Percentiles rank a stretch among this genome's conserved stretches.
phyloP scores from a whole-genome alignment of 2,797 vertebrate species.

The Phalanger gymnotis region DNA sequence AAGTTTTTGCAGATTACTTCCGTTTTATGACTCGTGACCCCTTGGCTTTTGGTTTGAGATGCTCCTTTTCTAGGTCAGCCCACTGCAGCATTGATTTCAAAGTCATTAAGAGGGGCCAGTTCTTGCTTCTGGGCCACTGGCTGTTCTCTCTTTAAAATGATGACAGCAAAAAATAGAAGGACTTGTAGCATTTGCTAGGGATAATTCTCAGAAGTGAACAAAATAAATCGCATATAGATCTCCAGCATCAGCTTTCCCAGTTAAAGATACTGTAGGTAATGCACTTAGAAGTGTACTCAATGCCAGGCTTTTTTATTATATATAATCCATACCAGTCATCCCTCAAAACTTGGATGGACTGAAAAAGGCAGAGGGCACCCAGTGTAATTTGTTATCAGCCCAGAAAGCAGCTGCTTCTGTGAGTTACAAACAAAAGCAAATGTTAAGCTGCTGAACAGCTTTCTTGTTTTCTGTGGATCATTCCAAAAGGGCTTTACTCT shows the following conservation, averaged over 20 bases:
- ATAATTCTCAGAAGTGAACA: slow-evolving; percentile 31
- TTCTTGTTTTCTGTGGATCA: slow-evolving; percentile 46
- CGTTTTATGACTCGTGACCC: slow-evolving; percentile 34
- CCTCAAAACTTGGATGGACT: slow-evolving; percentile 54
- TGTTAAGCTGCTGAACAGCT: slow-evolving; percentile 31
- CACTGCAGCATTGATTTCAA: slow-evolving; percentile 43
- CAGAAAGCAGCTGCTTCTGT: slow-evolving; percentile 62
- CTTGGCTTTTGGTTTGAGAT: slow-evolving; percentile 37
- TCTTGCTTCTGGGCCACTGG: slow-evolving; percentile 26
- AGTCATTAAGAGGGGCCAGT: slow-evolving; percentile 7
- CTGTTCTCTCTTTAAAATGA: slow-evolving; percentile 52
- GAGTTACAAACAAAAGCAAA: slow-evolving; percentile 60
- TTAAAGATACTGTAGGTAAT: slow-evolving; percentile 57
- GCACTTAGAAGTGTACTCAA: slow-evolving; percentile 15
- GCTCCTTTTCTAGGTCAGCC: slow-evolving; percentile 26
- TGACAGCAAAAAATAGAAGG: slow-evolving; percentile 38
- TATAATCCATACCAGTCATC: slow-evolving; percentile 56
- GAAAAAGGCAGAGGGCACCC: slow-evolving; percentile 54
- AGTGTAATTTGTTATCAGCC: slow-evolving; percentile 67
- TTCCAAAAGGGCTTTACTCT: slow-evolving; percentile 56
- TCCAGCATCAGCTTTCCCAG: slow-evolving; percentile 36
- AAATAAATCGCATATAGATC: slow-evolving; percentile 30
- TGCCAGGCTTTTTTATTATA: slow-evolving; percentile 44
- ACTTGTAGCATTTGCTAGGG: background rate
- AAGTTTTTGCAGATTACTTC: slow-evolving; percentile 55